Conservation (phyloP, 35 echinoderm and acorn worm genomes). For the Diadema setosum region DNA sequence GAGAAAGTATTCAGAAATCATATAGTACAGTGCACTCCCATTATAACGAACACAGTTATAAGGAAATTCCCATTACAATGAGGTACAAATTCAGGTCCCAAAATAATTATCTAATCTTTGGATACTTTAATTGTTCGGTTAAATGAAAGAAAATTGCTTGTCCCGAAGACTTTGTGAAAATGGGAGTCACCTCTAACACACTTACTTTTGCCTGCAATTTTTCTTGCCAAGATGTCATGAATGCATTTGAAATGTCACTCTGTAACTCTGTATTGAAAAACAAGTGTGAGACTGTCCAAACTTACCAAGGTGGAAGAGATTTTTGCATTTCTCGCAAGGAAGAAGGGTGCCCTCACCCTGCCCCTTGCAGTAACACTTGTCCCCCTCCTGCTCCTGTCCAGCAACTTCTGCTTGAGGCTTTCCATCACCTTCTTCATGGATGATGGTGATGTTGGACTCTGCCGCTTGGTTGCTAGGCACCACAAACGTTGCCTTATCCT, state of each 20-base stretch:
- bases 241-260: no score
- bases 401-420: neutral
- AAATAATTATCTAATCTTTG: no score
- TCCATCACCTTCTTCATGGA: neutral
- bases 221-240: neutral
- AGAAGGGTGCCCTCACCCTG: conserved; percentile 35
- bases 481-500: neutral
- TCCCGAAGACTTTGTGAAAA: neutral
- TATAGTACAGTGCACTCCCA: no score
- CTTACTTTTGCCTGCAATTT: neutral
- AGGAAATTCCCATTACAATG: no score
- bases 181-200: neutral
- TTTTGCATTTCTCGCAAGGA: conserved; percentile 88
- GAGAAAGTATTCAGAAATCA: no score
- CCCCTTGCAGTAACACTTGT: conserved; percentile 70
- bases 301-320: conserved; percentile 82
- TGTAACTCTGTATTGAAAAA: neutral
- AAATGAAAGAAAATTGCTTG: neutral
- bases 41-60: no score
- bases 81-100: no score
- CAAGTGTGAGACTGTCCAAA: no score
- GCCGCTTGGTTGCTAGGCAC: neutral
- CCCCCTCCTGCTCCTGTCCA: neutral
- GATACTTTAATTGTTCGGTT: neutral
- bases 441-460: neutral